Percentiles rank a stretch among this genome's conserved stretches.
phyloP scores from a whole-genome alignment of 2,888 invertebrate species.

The Calameuta pallipes region DNA sequence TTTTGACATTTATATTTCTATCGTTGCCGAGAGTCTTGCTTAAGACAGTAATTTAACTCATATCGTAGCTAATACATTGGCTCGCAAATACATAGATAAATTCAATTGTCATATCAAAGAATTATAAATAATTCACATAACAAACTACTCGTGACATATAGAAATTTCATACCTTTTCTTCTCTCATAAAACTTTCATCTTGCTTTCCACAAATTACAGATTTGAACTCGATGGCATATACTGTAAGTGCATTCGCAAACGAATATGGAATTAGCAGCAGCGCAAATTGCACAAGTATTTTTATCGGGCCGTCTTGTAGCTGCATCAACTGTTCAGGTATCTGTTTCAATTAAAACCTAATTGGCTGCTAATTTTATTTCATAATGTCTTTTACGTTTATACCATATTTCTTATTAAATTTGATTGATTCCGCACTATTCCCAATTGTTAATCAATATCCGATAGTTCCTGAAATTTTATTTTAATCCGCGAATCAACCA shows the following conservation, averaged over 20 bases:
- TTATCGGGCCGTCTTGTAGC: neutral
- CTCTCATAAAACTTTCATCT: neutral
- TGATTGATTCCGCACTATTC: neutral
- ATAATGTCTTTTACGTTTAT: neutral
- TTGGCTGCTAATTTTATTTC: neutral
- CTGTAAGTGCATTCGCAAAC: neutral
- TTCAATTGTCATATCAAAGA: neutral
- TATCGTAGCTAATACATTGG: neutral
- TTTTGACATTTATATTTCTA: neutral
- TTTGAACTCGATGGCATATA: neutral
- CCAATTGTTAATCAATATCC: neutral
- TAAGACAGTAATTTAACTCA: neutral
- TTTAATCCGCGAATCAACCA: neutral
- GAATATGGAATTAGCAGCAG: neutral
- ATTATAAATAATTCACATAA: neutral
- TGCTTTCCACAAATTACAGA: constrained; percentile 7
- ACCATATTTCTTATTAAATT: neutral
- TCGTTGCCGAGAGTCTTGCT: neutral
- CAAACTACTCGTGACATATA: too few relatives aligned
- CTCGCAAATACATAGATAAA: neutral
- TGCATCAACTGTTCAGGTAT: neutral
- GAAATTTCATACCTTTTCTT: too few relatives aligned
- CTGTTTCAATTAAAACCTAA: neutral
- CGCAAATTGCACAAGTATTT: neutral
- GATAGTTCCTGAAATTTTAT: neutral